These are phyloP conservation scores for Gambusia affinis DNA, from an alignment of 2,113 vertebrate species.

Conservation along the genomic window DNA sequence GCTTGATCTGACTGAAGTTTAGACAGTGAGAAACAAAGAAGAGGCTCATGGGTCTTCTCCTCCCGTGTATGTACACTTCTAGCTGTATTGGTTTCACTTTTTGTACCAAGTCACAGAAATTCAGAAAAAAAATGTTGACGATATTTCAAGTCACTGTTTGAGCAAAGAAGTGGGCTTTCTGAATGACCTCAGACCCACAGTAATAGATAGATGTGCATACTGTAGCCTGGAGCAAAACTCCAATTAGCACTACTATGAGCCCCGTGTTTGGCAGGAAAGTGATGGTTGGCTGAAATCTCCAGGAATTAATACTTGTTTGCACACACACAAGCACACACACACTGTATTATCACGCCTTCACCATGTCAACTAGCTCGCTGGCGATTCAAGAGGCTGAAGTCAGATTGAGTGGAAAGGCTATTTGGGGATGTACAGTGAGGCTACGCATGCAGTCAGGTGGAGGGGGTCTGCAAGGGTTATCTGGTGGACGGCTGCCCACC, in stretches of 20 bases:
- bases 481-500: slow-evolving; percentile 69
- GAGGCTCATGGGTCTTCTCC: no score
- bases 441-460: slow-evolving; percentile 31
- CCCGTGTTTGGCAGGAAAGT: slow-evolving; percentile 39
- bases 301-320: slow-evolving; percentile 34
- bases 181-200: slow-evolving; percentile 18
- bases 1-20: no score
- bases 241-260: slow-evolving; percentile 42
- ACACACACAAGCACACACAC: slow-evolving; percentile 6
- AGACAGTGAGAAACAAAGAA: no score
- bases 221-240: slow-evolving; percentile 45
- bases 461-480: slow-evolving; percentile 53
- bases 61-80: no score
- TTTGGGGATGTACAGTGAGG: slow-evolving; percentile 16
- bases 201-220: slow-evolving; percentile 19
- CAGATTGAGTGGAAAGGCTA: slow-evolving; percentile 10
- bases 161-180: neutral
- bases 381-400: slow-evolving; percentile 27
- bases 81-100: neutral
- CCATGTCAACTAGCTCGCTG: slow-evolving; percentile 10
- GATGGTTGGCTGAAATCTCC: slow-evolving; percentile 41
- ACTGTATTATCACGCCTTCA: slow-evolving; percentile 19
- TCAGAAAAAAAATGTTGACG: neutral
- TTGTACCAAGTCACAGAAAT: neutral
- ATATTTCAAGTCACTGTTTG: neutral